Evolutionary conservation across 2,113 vertebrate genomes (phyloP).

Genomic region (Tragelaphus imberbis): DNA sequence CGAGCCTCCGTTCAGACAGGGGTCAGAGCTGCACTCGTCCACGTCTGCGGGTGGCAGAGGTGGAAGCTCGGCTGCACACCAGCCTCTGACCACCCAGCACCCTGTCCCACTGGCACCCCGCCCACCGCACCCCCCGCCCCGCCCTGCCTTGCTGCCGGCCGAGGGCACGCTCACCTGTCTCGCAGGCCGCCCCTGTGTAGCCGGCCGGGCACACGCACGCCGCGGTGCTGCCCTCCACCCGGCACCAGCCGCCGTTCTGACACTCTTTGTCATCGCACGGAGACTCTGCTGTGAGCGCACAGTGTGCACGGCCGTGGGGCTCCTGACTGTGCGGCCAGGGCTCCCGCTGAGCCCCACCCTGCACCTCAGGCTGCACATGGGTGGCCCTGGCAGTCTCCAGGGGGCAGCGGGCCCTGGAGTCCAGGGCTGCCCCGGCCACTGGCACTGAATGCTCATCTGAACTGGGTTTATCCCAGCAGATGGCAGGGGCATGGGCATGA

Average conservation of each 20-base stretch:
- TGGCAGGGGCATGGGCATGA: rapidly evolving
- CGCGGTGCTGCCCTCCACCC: conserved; percentile 33
- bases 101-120: background rate
- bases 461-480: background rate
- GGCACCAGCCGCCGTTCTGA: conserved; percentile 77
- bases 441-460: background rate
- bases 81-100: background rate
- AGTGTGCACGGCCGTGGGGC: rapidly evolving
- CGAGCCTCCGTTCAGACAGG: conserved; percentile 89
- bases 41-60: conserved; percentile 80
- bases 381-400: background rate
- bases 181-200: conserved; percentile 72
- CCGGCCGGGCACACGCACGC: conserved; percentile 74
- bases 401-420: background rate
- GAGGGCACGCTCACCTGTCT: conserved; percentile 71
- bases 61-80: background rate
- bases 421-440: too few relatives aligned
- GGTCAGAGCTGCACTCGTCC: conserved; percentile 87
- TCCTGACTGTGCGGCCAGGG: rapidly evolving
- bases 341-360: rapidly evolving
- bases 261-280: conserved; percentile 77
- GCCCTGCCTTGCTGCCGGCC: rapidly evolving
- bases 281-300: conserved; percentile 63
- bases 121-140: background rate
- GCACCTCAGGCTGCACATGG: background rate